Conservation (phyloP, 2,113 vertebrate species). For the Pipra filicauda region DNA sequence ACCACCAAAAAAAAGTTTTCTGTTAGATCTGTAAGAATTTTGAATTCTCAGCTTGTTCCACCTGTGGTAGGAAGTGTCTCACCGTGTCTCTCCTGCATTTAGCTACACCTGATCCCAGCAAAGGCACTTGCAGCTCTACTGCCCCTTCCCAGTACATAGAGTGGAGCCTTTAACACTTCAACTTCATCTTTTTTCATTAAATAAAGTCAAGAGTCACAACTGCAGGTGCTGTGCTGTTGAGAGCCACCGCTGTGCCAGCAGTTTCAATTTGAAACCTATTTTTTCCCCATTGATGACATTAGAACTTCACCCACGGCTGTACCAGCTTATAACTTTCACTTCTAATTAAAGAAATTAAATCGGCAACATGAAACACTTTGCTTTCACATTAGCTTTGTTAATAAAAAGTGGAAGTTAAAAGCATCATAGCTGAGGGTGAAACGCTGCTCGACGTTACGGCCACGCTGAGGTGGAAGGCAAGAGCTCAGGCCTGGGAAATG, state of each 20-base stretch:
- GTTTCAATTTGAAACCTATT: constrained; percentile 75
- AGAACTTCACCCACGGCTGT: constrained; percentile 75
- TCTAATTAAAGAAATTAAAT: constrained; percentile 83
- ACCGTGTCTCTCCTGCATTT: neutral
- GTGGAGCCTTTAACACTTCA: constrained; percentile 33
- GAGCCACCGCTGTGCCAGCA: constrained; percentile 48
- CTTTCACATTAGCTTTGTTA: constrained; percentile 73
- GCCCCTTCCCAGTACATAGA: neutral
- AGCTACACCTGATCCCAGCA: constrained; percentile 14
- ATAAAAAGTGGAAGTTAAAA: constrained; percentile 74
- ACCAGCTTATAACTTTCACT: constrained; percentile 73
- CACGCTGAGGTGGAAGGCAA: neutral
- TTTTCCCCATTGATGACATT: constrained; percentile 64
- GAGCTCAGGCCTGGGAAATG: neutral
- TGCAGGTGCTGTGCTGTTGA: constrained; percentile 13
- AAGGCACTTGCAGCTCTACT: constrained; percentile 19
- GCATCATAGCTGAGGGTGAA: constrained; percentile 59
- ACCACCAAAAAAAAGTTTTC: neutral
- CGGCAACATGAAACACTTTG: constrained; percentile 75
- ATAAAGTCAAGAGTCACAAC: constrained; percentile 43
- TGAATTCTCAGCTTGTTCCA: neutral
- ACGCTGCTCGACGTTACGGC: neutral
- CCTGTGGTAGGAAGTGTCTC: constrained; percentile 12
- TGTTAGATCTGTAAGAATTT: neutral
- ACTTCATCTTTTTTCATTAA: constrained; percentile 61